These are phyloP conservation scores for Megalurothrips usitatus DNA, from an alignment of 2,888 invertebrate species.

Conservation along the genomic window DNA sequence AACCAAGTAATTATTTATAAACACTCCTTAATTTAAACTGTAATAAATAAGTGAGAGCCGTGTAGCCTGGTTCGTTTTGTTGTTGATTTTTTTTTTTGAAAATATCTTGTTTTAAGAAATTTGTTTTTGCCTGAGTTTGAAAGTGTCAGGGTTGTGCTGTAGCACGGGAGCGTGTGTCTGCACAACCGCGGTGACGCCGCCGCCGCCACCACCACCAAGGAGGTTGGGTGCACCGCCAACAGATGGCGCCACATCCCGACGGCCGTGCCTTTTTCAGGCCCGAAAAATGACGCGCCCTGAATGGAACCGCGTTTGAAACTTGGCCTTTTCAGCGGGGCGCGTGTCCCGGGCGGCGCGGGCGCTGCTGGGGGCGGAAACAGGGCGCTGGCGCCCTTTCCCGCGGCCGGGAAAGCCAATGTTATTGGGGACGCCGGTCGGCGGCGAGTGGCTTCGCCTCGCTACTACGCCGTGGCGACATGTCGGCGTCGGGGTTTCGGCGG, in stretches of 20 bases:
- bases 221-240: neutral
- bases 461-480: neutral
- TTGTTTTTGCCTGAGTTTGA: neutral
- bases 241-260: neutral
- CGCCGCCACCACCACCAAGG: too few relatives aligned
- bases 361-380: too few relatives aligned
- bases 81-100: neutral
- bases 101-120: neutral
- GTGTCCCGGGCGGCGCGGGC: too few relatives aligned
- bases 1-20: slow-evolving; percentile 13
- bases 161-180: neutral
- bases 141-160: neutral
- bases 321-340: too few relatives aligned
- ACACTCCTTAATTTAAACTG: neutral
- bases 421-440: neutral
- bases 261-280: neutral
- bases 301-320: neutral
- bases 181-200: neutral
- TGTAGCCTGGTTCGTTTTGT: neutral
- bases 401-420: too few relatives aligned
- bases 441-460: neutral
- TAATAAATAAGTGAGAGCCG: neutral
- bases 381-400: too few relatives aligned
- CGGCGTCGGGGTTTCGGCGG: neutral
- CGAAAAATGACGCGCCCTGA: neutral